Base-by-base conservation (phyloP, 2,888 invertebrate genomes). In the Microchrysa polita region DNA sequence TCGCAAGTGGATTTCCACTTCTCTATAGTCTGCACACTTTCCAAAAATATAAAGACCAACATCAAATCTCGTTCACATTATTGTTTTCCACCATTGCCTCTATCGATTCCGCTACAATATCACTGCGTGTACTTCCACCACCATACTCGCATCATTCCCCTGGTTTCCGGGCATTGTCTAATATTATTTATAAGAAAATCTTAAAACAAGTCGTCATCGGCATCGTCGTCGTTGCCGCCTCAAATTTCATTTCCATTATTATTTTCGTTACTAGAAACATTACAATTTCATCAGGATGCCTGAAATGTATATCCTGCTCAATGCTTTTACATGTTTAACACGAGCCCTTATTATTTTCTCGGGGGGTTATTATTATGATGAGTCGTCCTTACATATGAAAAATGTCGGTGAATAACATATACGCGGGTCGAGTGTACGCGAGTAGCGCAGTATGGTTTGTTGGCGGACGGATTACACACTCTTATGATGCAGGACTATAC, bases 201-300 rank as follows among this genome's bases (percentile, higher is more conserved):
- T 65, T 55, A 71, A n/a, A 63, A 74, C 74, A 69, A 63, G 48
- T 52, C 52, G 22, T 18, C 20, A n/a, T 34, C 27, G 7, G 2
- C 27, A 7, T 7, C 27, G 27, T 34, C 27, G 27, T 34, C 27
- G 27, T 34, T 34, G 67, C 57, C 72, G 73, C 60, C 65, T 75
- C 75, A 53, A 72, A 57, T 75, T 75, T 75, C 75, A 69, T 73
- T 75, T 75, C 69, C 75, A 75, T 75, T 73, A 75, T 73, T 73
- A 75, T 73, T 60, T 73, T 73, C 67, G 53, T 73, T 69, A 42
- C 40, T 69, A 18, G 72, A 72, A 72, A 74, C 73, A 69, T 67
- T 73, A 67, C 75, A 73, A 74, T 67, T 74, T 67, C 67, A 57
- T 44, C 60, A 73, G 69, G n/a, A 20, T 40, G 48, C 12, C 27